phyloP scores from a whole-genome alignment of 2,797 vertebrate genomes.

The Lacerta bilineata region DNA sequence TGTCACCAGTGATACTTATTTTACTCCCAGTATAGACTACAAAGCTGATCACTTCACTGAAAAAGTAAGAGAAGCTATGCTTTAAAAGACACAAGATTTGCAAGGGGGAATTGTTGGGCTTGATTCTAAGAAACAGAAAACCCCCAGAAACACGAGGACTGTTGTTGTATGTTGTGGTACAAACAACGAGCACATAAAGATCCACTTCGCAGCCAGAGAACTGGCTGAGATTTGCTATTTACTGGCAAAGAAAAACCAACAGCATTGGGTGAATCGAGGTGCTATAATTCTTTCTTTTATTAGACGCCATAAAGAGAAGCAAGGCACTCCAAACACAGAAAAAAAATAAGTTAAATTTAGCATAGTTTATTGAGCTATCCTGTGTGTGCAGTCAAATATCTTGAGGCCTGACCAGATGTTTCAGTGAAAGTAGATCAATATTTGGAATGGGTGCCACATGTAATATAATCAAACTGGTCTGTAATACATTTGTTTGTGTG shows the following conservation, averaged over 20 bases:
- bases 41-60: constrained; percentile 83
- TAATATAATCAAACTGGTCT: background rate
- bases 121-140: rapidly evolving
- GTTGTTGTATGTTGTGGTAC: rapidly evolving
- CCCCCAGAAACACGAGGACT: background rate
- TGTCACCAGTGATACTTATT: constrained; percentile 68
- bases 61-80: constrained; percentile 55
- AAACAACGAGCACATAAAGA: rapidly evolving
- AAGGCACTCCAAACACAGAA: background rate
- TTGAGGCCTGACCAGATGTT: background rate
- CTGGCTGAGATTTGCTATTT: rapidly evolving
- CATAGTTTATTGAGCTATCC: background rate
- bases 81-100: rapidly evolving
- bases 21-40: constrained; percentile 70
- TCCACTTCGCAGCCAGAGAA: background rate
- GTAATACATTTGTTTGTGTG: background rate
- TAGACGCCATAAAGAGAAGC: background rate
- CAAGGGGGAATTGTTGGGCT: rapidly evolving
- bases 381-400: background rate
- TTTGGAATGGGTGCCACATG: background rate
- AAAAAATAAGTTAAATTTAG: rapidly evolving
- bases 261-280: background rate
- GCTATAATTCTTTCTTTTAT: background rate
- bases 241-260: rapidly evolving
- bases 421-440: background rate